phyloP scores from a whole-genome alignment of 2,888 invertebrate species.

The Herminia tarsipennalis region DNA sequence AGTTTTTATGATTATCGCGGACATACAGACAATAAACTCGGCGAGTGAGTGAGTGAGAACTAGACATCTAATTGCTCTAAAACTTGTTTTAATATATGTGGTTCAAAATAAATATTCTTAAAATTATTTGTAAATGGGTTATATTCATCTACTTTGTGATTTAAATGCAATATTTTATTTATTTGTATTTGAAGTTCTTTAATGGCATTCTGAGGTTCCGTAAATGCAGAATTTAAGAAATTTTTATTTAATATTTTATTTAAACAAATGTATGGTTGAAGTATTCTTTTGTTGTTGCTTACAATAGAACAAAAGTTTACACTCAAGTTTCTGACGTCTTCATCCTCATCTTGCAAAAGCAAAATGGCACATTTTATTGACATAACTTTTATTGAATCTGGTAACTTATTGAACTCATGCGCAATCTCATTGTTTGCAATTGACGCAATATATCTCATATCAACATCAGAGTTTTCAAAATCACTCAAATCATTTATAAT shows the following conservation, averaged over 20 bases:
- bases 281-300: conserved; percentile 26
- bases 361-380: conserved; percentile 70
- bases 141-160: conserved; percentile 55
- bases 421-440: conserved; percentile 72
- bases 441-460: conserved; percentile 70
- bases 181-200: conserved; percentile 52
- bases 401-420: conserved; percentile 46
- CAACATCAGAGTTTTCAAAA: conserved; percentile 64
- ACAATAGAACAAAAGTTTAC: conserved; percentile 62
- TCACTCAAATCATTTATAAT: conserved; percentile 58
- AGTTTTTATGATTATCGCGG: no score
- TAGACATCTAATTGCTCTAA: conserved; percentile 47
- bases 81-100: conserved; percentile 58
- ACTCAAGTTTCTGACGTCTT: conserved; percentile 74
- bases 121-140: conserved; percentile 83
- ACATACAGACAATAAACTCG: no score
- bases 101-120: conserved; percentile 81
- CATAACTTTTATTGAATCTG: conserved; percentile 59
- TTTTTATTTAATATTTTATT: conserved; percentile 53
- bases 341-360: conserved; percentile 84
- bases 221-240: conserved; percentile 56
- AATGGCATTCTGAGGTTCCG: conserved; percentile 42
- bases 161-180: conserved; percentile 41
- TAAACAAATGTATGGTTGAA: conserved; percentile 68
- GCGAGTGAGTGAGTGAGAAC: conserved; percentile 6